Evolutionary conservation across 2,888 invertebrate genomes (phyloP), one percentile per base, ranked within the genome.

Genomic region (Erebia ligea): DNA sequence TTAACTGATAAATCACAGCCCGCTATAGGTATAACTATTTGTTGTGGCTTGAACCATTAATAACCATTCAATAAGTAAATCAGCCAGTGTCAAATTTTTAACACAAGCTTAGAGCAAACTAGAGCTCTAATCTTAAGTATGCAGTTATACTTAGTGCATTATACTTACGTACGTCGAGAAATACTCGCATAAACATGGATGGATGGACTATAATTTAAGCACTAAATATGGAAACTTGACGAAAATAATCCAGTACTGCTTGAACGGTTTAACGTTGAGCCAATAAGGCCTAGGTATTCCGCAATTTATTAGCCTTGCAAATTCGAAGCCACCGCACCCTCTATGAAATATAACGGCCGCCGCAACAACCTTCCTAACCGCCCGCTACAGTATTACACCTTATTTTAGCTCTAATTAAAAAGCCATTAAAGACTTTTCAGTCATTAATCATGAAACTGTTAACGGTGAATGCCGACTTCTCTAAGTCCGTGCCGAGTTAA

Each of bases 371-470:
- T 88, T 86, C 82, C 86, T 83, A 78, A 78, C 81, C 81, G 79
- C 79, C 77, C 83, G 83, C 84, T 82, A 83, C 84, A 81, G 89
- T 84, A 88, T 89, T 89, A 91, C 91, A 91, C 90, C 93, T 91
- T 88, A 87, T 91, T 92, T 92, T 90, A 91, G 91, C 92, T 92
- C 92, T 93, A 93, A 93, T 93, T 93, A 93, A 93, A 93, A 93
- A 93, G 91, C 93, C 91, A 93, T 93, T 92, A 93, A 93, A 93
- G 93, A 93, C 91, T 93, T 93, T 92, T 92, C 88, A 91, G 90
- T 89, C 93, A 93, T 93, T 93, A 93, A 93, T 93, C 93, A 93
- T 92, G 92, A 90, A 92, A 92, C 92, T 92, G 93, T 92, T 92
- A 93, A 89, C 92, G 85, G 83, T 91, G 90, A 90, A 92, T 90